These are phyloP conservation scores for Tetraneura akinire DNA, from an alignment of 1,140 invertebrate species.

Conservation along the genomic window DNA sequence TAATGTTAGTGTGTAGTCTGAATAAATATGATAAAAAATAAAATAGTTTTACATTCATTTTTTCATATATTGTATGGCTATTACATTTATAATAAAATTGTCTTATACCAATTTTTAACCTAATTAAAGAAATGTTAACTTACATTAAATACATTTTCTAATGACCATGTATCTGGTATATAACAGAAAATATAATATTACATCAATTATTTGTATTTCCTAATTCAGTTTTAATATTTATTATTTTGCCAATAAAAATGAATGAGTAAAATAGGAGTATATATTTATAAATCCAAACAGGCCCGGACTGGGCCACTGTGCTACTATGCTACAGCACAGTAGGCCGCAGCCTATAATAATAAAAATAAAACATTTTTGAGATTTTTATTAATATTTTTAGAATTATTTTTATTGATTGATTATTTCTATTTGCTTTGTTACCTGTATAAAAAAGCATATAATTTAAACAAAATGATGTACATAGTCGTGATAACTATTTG, in stretches of 20 bases:
- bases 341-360: too few relatives aligned
- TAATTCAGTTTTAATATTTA: not conserved
- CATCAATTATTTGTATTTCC: not conserved
- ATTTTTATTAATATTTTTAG: too few relatives aligned
- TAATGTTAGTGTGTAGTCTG: conserved; percentile 31
- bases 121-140: not conserved
- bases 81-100: conserved; percentile 7
- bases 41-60: conserved; percentile 4
- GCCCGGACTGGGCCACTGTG: too few relatives aligned
- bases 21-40: conserved; percentile 29
- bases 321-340: too few relatives aligned
- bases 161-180: not conserved
- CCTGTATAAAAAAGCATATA: too few relatives aligned
- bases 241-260: not conserved
- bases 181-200: conserved; percentile 20
- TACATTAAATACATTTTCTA: not conserved
- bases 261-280: not conserved
- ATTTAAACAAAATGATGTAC: too few relatives aligned
- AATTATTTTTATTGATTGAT: too few relatives aligned
- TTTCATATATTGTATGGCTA: not conserved
- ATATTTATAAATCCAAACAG: not conserved
- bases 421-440: too few relatives aligned
- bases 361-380: too few relatives aligned
- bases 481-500: too few relatives aligned
- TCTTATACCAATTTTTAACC: not conserved